Evolutionary conservation across 2,888 invertebrate species (phyloP).

Genomic region (Gastrophysa polygoni): DNA sequence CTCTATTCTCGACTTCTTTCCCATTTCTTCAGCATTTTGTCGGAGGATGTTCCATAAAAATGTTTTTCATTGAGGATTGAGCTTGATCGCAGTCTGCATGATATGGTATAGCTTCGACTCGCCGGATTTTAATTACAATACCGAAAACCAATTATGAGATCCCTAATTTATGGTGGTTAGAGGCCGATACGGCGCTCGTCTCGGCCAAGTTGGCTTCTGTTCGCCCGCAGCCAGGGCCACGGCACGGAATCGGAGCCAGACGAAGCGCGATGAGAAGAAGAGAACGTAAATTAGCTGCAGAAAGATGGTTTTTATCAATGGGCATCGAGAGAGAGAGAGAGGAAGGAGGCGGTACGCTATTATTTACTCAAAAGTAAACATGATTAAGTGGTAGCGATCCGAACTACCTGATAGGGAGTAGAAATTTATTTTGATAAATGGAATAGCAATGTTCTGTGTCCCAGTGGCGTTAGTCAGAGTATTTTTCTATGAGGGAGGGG

Average conservation of each 20-base stretch:
- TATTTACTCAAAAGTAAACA: constrained; percentile 48
- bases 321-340: constrained; percentile 20
- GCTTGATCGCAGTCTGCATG: background rate
- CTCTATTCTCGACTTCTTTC: too few species aligned
- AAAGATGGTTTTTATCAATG: constrained; percentile 40
- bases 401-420: constrained; percentile 26
- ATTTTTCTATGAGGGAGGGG: too few species aligned
- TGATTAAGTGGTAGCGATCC: constrained; percentile 48
- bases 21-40: too few species aligned
- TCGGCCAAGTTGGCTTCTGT: constrained; percentile 35
- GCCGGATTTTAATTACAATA: constrained; percentile 55
- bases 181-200: background rate
- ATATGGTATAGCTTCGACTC: constrained; percentile 44
- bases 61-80: background rate
- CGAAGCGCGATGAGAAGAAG: constrained; percentile 4
- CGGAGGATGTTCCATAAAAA: background rate
- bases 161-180: constrained; percentile 51
- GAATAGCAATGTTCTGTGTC: too few species aligned
- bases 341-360: constrained; percentile 45
- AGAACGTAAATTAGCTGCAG: constrained; percentile 17
- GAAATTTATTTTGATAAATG: too few species aligned
- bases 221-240: constrained; percentile 24
- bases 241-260: constrained; percentile 1
- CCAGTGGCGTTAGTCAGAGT: too few species aligned
- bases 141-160: constrained; percentile 58